phyloP scores from a whole-genome alignment of 2,113 vertebrate species.

The Prolemur simus region DNA sequence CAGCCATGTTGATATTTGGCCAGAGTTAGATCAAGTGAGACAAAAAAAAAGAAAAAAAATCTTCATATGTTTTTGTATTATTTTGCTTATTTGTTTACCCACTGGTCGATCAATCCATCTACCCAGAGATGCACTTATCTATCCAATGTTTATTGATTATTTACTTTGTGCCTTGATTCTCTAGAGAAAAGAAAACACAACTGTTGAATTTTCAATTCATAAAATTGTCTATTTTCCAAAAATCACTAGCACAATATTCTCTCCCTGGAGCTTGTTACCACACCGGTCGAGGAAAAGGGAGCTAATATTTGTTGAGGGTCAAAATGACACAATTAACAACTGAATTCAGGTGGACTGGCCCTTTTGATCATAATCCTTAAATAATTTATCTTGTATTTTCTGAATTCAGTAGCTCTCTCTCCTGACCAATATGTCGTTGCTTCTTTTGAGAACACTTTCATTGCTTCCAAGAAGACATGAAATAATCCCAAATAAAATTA shows the following conservation, averaged over 20 bases:
- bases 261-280: not conserved
- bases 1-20: not conserved
- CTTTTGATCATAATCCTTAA: not conserved
- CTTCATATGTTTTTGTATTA: not conserved
- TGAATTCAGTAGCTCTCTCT: not conserved
- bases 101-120: not conserved
- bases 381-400: not conserved
- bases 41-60: not conserved
- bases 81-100: not conserved
- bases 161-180: not conserved
- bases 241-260: not conserved
- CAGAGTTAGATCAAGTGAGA: not conserved
- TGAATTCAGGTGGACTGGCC: not conserved
- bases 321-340: not conserved
- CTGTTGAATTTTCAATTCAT: not conserved
- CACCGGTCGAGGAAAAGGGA: not conserved
- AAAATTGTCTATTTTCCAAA: not conserved
- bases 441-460: not conserved
- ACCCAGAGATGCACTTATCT: not conserved
- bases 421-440: not conserved
- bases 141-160: not conserved
- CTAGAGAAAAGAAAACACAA: not conserved
- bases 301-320: not conserved
- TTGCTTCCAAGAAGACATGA: not conserved
- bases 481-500: not conserved